Base-by-base conservation (phyloP, 2,797 vertebrate genomes). In the Phrynocephalus vlangalii region DNA sequence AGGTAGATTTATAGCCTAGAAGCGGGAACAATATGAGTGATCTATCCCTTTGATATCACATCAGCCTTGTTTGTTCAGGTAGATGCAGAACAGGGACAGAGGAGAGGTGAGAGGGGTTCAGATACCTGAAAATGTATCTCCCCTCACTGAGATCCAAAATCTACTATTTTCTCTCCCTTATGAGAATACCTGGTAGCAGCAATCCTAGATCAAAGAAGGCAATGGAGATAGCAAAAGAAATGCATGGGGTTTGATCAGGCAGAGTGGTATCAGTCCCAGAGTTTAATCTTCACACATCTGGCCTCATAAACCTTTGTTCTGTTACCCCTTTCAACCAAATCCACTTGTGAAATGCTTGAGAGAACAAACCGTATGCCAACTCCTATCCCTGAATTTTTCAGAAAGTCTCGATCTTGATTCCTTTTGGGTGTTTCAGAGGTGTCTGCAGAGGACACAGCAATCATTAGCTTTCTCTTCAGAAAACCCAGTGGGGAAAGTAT, bases 331-430 rank as follows among this genome's bases (percentile, higher is more conserved):
- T 83, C 67, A 83, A 38, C 15, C 6, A 48, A 44, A 67, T 50
- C 2, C 8, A 66, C 70, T 24, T 38, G 28, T 44, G 28, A 81
- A 18, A 66, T 75, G 4, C 28, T 33, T 73, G 33, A 33, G n/a
- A 48, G n/a, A 24, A 3, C 7, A 66, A 90, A 44, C 26, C 82
- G 87, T 83, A 1, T 66, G n/a, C 5, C 60, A 7, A 72, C 22
- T 48, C 44, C n/a, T 80, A 76, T 92, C 0, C 13, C 26, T 88
- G 26, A 82, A 90, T 83, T 86, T 86, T 85, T 18, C 2, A n/a
- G 48, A 24, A 10, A 82, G 71, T 78, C 75, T 83, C 4, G 15
- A 50, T 33, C 70, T 26, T 3, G 44, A 33, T 90, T 73, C 1
- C 7, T 82, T 80, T 84, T 6, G 9, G 8, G 84, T 20, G 33